A percentile compares a stretch with the other conserved stretches of the same genome.
phyloP scores from a whole-genome alignment of 2,888 invertebrate species.

The Calameuta idolon region DNA sequence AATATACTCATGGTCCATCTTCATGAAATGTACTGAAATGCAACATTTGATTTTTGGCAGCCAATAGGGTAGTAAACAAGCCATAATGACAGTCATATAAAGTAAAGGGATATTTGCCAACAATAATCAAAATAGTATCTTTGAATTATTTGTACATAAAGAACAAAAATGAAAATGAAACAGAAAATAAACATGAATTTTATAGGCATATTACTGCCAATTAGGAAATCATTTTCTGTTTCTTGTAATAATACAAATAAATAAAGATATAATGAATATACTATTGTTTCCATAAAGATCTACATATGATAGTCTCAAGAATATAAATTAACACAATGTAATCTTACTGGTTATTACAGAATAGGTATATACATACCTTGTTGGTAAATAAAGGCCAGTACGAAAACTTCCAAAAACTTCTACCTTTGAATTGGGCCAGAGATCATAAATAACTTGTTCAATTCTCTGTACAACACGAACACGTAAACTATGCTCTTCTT shows the following conservation, averaged over 20 bases:
- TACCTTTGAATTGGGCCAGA: constrained; percentile 95
- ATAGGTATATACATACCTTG: constrained; percentile 73
- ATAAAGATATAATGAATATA: neutral
- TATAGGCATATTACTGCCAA: no score
- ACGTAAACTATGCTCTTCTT: constrained; percentile 90
- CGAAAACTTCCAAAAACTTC: constrained; percentile 98
- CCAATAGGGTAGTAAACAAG: neutral
- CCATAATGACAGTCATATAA: neutral
- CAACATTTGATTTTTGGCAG: neutral
- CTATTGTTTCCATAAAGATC: neutral
- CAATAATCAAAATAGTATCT: no score
- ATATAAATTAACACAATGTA: neutral
- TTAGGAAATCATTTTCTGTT: no score
- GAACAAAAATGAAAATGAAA: no score
- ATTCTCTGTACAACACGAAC: constrained; percentile 91
- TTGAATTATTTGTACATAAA: no score
- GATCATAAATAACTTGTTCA: constrained; percentile 84
- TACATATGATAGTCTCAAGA: neutral
- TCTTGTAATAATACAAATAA: neutral
- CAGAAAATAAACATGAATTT: no score
- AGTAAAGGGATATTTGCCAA: neutral
- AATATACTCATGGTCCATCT: neutral
- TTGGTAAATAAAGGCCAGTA: constrained; percentile 97
- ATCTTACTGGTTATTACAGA: neutral
- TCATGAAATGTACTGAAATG: neutral